phyloP scores from a whole-genome alignment of 2,113 vertebrate genomes.

The Bungarus multicinctus region DNA sequence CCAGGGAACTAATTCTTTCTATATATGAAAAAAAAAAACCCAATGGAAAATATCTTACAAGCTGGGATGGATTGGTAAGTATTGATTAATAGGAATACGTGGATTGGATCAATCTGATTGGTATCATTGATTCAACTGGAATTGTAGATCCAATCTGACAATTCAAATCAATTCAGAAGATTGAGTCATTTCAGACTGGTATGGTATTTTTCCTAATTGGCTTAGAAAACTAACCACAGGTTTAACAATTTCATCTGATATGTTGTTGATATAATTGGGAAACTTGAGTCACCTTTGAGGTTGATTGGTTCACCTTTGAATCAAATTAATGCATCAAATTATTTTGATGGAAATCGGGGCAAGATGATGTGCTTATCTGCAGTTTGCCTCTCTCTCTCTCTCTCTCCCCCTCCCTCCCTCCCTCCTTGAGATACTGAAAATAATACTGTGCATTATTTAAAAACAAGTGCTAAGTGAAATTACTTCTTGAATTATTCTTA shows the following conservation, averaged over 20 bases:
- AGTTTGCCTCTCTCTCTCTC: background rate
- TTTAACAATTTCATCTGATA: background rate
- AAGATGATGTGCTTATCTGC: background rate
- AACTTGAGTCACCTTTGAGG: background rate
- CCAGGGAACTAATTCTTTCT: slow-evolving; percentile 21
- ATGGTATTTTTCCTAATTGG: background rate
- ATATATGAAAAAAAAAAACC: background rate
- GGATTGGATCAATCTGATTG: background rate
- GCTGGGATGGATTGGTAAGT: background rate
- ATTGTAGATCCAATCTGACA: background rate
- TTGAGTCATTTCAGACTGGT: background rate
- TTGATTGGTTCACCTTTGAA: background rate
- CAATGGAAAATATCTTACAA: background rate
- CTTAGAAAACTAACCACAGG: background rate
- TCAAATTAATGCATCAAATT: background rate
- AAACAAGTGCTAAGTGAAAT: background rate
- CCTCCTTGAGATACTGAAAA: background rate
- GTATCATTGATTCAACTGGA: background rate
- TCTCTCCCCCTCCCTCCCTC: too few species aligned
- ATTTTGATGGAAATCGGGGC: background rate
- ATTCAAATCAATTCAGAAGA: background rate
- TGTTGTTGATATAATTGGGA: background rate
- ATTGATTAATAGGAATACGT: background rate
- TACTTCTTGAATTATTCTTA: background rate
- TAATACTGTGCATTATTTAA: background rate